Evolutionary conservation across 2,888 invertebrate species (phyloP), one percentile per base, ranked within the genome.

Genomic region (Pinctada fucata): DNA sequence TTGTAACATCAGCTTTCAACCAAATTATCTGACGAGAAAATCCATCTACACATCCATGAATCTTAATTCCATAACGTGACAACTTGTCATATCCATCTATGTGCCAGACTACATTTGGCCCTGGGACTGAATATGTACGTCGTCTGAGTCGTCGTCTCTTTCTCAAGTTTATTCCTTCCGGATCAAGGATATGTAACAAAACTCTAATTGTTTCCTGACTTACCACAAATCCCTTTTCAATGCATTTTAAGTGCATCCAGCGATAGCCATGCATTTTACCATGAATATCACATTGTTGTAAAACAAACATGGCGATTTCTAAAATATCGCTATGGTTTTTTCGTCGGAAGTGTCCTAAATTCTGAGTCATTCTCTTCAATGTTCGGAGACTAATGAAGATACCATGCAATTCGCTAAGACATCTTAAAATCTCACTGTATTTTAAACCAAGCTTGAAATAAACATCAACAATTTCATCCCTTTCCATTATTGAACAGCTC

Each of bases 191-290:
- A 8, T 75, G 72, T 2, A 81, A 10, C 3, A 81, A 16, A 48
- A 8, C 13, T 31, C 69, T 66, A 13, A 78, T 63, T 49, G 76
- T 69, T 6, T 78, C 78, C 47, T 76, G 72, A 10, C 6, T 45
- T 16, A 76, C 73, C 8, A 73, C 73, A 51, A 78, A 6, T 66
- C 76, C 76, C 1, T 45, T 52, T 70, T 77, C 64, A n/a, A 72
- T 65, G 51, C 79, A 81, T 45, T 79, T 80, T 8, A 76, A 66
- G 70, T 79, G 76, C 76, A 83, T 69, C 79, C 78, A 77, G 3
- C 77, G 68, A 63, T 82, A 82, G 8, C 82, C 82, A 16, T 79
- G 79, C 74, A 74, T 75, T 31, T 75, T 70, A 6, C 78, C 79
- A 64, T 75, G 76, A 5, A 58, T n/a, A 76, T 74, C 76, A 64